Evolutionary conservation across 1,140 invertebrate genomes (phyloP).

Genomic region (Geopemphigus sp.): DNA sequence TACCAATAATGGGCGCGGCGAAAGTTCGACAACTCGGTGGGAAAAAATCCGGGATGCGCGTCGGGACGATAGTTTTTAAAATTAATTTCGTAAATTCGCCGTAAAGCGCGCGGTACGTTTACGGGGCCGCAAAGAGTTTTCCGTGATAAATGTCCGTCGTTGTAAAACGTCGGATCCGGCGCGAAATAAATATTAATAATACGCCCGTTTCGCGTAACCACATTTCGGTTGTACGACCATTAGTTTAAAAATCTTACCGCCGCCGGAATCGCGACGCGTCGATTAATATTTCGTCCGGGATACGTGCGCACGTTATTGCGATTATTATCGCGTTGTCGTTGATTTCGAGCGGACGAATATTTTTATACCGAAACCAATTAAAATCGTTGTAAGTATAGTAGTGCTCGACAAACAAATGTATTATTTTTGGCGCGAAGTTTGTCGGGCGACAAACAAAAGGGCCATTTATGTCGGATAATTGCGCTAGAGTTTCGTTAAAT

Average conservation of each 20-base stretch:
- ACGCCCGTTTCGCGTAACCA: background rate
- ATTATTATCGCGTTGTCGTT: background rate
- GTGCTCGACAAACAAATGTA: constrained; percentile 33
- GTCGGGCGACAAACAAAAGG: constrained; percentile 40
- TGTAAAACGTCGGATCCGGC: background rate
- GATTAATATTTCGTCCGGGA: background rate
- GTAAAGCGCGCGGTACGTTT: too few relatives aligned
- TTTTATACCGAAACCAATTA: constrained; percentile 30
- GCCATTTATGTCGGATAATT: constrained; percentile 43
- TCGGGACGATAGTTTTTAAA: too few relatives aligned
- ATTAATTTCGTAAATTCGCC: too few relatives aligned
- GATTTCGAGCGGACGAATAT: background rate
- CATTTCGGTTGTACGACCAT: background rate
- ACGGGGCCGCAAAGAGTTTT: background rate
- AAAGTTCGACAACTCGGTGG: too few relatives aligned
- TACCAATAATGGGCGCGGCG: too few relatives aligned
- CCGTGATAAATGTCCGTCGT: background rate
- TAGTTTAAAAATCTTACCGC: background rate
- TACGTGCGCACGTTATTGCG: background rate
- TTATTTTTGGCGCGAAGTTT: constrained; percentile 42
- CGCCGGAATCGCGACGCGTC: background rate
- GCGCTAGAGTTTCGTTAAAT: constrained; percentile 46
- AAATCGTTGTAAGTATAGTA: constrained; percentile 23
- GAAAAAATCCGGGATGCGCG: too few relatives aligned
- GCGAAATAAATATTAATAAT: background rate